Percentiles rank a stretch among this genome's conserved stretches.
phyloP scores from a whole-genome alignment of 2,797 vertebrate species.

The Pteropus rufus region DNA sequence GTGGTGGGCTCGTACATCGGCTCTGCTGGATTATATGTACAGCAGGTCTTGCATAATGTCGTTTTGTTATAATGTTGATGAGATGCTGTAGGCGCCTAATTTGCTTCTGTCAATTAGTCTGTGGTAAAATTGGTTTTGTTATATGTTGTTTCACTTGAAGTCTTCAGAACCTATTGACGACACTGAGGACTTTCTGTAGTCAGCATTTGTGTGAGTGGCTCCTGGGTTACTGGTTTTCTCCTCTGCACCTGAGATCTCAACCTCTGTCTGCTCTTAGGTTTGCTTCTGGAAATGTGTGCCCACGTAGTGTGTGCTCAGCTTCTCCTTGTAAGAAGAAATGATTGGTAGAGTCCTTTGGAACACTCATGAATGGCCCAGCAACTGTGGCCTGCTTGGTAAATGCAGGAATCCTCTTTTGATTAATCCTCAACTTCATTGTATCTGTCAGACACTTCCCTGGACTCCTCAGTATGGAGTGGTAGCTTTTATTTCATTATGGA shows the following conservation, averaged over 20 bases:
- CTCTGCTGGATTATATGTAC: not conserved
- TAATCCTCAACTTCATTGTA: not conserved
- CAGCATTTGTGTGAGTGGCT: not conserved
- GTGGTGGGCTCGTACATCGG: not conserved
- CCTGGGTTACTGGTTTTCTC: not conserved
- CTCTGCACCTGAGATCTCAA: not conserved
- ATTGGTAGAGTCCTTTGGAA: not conserved
- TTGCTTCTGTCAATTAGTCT: not conserved
- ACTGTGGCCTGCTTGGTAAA: not conserved
- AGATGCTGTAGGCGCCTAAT: not conserved
- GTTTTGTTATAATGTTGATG: not conserved
- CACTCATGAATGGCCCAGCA: not conserved
- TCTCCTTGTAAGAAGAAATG: not conserved
- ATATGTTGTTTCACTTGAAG: not conserved
- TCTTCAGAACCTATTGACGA: not conserved
- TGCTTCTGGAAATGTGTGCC: not conserved
- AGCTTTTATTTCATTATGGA: slow-evolving; percentile 18
- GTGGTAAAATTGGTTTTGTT: not conserved
- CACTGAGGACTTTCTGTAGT: not conserved
- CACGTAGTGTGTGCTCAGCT: not conserved
- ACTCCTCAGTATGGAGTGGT: not conserved
- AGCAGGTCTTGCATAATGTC: not conserved
- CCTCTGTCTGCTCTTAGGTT: not conserved
- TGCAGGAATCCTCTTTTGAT: not conserved
- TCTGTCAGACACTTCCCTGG: not conserved